Base-by-base conservation (phyloP, 2,797 vertebrate species). In the Peromyscus melanophrys region DNA sequence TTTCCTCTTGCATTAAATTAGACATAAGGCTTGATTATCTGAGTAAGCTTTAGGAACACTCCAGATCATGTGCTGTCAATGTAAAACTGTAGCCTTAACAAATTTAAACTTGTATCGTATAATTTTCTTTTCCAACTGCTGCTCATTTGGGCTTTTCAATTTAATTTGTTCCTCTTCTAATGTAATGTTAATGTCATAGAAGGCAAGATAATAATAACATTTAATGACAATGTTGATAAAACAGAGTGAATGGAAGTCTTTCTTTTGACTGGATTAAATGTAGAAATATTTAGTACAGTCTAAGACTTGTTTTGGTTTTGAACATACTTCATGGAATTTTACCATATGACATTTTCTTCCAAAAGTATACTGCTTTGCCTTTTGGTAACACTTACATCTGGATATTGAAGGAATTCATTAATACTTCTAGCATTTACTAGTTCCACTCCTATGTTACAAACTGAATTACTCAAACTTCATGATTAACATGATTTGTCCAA, bases 371-470 rank as follows among this genome's bases (percentile, higher is more conserved):
- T 52, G 19, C 6, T 92, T 86, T 90, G 40, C 6, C 75, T 78
- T 95, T 97, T 76, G 69, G 14, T 71, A 75, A 37, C 76, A 61
- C 57, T 95, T 96, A 19, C 87, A 83, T 86, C n/a, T 96, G 57
- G 52, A 77, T 81, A 43, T 92, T 83, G 75, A 57, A 89, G 40
- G 49, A 96, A 94, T 96, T 95, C 46, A 78, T 63, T 77, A 88
- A 83, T 96, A 96, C 27, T 94, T 94, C 91, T 89, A 95, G n/a
- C 11, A 6, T 94, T 95, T 76, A 8, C 63, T 94, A 59, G 34
- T 95, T 83, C 92, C 9, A 92, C 83, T 92, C 27, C 67, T 65
- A 76, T 92, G 95, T 97, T 97, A n/a, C 57, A 83, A 88, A 94
- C 37, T 94, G 55, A 95, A 89, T 96, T 95, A 90, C 31, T 92